Conservation (phyloP, 2,888 invertebrate genomes). For the Protodeltote pygarga region DNA sequence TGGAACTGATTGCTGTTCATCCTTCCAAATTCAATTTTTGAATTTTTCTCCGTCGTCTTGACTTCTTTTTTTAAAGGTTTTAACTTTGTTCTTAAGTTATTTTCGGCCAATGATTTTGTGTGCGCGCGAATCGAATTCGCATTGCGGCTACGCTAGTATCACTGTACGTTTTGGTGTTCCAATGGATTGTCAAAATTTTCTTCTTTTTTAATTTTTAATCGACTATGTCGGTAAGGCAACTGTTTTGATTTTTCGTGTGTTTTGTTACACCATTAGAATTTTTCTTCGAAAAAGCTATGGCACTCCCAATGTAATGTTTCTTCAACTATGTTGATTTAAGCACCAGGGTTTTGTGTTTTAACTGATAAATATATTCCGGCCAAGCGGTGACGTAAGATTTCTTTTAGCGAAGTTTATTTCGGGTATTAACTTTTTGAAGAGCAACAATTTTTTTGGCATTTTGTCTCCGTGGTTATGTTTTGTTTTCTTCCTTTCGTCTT, state of each 20-base stretch:
- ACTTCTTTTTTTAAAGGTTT: conserved; percentile 29
- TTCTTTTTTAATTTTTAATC: conserved; percentile 54
- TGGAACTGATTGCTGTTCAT: conserved; percentile 84
- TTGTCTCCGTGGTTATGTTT: conserved; percentile 80
- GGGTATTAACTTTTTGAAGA: conserved; percentile 83
- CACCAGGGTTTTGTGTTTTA: conserved; percentile 66
- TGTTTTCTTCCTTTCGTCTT: conserved; percentile 66
- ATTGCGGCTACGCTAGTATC: conserved; percentile 75
- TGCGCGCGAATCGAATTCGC: conserved; percentile 77
- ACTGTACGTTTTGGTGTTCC: conserved; percentile 61
- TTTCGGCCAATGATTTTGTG: conserved; percentile 69
- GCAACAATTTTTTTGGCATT: conserved; percentile 84
- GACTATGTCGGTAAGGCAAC: conserved; percentile 85
- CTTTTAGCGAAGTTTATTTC: conserved; percentile 83
- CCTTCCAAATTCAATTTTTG: conserved; percentile 56
- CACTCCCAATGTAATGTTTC: conserved; percentile 63
- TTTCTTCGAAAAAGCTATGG: conserved; percentile 76
- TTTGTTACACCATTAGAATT: conserved; percentile 67
- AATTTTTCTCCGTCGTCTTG: conserved; percentile 43
- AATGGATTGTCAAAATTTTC: conserved; percentile 51
- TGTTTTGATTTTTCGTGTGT: conserved; percentile 50
- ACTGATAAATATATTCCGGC: conserved; percentile 81
- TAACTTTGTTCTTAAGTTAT: conserved; percentile 63
- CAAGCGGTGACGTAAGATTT: conserved; percentile 78
- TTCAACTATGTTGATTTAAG: conserved; percentile 78